These are phyloP conservation scores for Hipposideros larvatus DNA, from an alignment of 2,797 vertebrate genomes.

Conservation along the genomic window DNA sequence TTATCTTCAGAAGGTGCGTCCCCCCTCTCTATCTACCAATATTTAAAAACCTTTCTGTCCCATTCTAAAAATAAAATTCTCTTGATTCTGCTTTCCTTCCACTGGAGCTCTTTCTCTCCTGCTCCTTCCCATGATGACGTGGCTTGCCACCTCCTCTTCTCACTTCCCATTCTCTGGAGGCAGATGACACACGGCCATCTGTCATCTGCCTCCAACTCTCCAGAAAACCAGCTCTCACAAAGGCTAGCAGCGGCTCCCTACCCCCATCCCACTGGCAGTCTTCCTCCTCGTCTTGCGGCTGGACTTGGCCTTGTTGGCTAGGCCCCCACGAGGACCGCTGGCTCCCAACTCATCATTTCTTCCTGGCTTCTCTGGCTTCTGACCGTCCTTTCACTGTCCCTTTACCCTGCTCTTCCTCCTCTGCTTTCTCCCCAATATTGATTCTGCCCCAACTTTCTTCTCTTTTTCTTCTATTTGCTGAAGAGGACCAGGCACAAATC, in stretches of 20 bases:
- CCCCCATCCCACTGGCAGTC: neutral
- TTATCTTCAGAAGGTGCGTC: neutral
- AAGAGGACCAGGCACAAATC: neutral
- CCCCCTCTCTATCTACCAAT: neutral
- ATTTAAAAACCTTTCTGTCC: neutral
- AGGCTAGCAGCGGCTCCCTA: neutral
- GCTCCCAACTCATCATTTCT: neutral
- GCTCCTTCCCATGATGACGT: neutral
- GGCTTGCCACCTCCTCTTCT: slow-evolving; percentile 53
- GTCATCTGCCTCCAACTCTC: slow-evolving; percentile 57
- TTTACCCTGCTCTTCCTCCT: neutral
- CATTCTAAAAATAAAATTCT: slow-evolving; percentile 50
- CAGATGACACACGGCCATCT: slow-evolving; percentile 62
- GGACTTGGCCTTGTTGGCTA: neutral
- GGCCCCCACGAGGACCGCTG: neutral
- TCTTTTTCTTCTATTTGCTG: neutral
- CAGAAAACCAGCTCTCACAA: slow-evolving; percentile 43
- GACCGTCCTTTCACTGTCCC: neutral
- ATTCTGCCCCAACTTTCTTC: neutral
- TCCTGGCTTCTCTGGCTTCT: neutral
- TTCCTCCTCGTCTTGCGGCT: neutral
- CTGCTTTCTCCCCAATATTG: neutral
- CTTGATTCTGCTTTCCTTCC: neutral
- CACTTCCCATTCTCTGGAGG: neutral
- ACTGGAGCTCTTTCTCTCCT: neutral